Conservation (phyloP, 2,113 vertebrate genomes). For the Pongo pygmaeus region DNA sequence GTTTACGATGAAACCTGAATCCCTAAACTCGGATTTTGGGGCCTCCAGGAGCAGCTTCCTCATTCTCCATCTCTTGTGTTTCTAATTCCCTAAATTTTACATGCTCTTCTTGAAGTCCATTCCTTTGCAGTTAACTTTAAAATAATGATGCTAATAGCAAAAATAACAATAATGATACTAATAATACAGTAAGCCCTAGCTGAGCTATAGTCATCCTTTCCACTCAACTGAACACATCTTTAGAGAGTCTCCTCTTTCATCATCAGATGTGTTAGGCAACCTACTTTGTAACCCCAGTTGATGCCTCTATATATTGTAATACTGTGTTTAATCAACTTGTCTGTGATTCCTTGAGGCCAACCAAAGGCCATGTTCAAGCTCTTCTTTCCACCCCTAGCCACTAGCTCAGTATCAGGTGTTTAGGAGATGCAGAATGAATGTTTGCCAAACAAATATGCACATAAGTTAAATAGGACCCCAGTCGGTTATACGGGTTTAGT, state of each 20-base stretch:
- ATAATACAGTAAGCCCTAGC: too few relatives aligned
- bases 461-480: too few relatives aligned
- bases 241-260: background rate
- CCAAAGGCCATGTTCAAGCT: background rate
- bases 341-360: background rate
- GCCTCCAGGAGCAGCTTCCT: background rate
- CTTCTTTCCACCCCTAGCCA: background rate
- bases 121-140: background rate
- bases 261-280: fast-evolving
- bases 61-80: fast-evolving
- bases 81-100: background rate
- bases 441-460: fast-evolving
- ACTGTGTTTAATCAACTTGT: background rate
- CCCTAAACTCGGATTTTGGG: background rate
- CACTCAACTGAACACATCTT: background rate
- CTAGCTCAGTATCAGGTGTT: background rate
- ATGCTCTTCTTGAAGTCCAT: fast-evolving
- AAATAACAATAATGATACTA: too few relatives aligned
- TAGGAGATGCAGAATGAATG: background rate
- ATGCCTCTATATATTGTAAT: background rate
- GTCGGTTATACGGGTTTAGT: too few relatives aligned
- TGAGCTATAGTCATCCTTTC: background rate
- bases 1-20: background rate
- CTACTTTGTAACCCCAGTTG: fast-evolving
- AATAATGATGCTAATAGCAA: fast-evolving